Conservation (phyloP, 2,888 invertebrate genomes). For the Drosophila subquinaria region DNA sequence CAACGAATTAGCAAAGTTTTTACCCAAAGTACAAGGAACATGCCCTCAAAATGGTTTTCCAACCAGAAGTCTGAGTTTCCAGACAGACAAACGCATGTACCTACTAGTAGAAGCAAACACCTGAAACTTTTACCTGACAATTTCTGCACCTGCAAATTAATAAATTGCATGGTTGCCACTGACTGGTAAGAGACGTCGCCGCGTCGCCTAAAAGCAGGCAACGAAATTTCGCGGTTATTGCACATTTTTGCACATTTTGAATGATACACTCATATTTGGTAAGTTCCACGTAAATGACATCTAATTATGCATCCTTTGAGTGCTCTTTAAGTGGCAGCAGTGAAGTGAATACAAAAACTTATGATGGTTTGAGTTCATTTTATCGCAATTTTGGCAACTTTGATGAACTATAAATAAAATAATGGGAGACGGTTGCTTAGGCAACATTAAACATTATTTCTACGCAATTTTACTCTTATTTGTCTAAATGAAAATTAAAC, state of each 20-base stretch:
- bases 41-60: slow-evolving; percentile 46
- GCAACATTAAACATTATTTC: no score
- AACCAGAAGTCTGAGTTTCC: slow-evolving; percentile 15
- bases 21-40: slow-evolving; percentile 28
- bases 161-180: slow-evolving; percentile 60
- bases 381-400: background rate
- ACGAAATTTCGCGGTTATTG: slow-evolving; percentile 62
- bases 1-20: slow-evolving; percentile 71
- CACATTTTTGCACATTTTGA: slow-evolving; percentile 30
- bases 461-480: no score
- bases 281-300: slow-evolving; percentile 29
- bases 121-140: slow-evolving; percentile 40
- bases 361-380: background rate
- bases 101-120: slow-evolving; percentile 24
- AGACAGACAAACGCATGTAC: slow-evolving; percentile 14
- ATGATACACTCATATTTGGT: background rate
- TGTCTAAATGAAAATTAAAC: no score
- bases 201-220: slow-evolving; percentile 45
- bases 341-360: background rate
- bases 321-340: background rate
- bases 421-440: background rate
- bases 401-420: background rate
- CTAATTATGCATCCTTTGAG: slow-evolving; percentile 35
- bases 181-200: no score
- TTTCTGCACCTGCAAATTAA: slow-evolving; percentile 62